Evolutionary conservation across 1,140 invertebrate species (phyloP).

Genomic region (Drosophila arizonae): DNA sequence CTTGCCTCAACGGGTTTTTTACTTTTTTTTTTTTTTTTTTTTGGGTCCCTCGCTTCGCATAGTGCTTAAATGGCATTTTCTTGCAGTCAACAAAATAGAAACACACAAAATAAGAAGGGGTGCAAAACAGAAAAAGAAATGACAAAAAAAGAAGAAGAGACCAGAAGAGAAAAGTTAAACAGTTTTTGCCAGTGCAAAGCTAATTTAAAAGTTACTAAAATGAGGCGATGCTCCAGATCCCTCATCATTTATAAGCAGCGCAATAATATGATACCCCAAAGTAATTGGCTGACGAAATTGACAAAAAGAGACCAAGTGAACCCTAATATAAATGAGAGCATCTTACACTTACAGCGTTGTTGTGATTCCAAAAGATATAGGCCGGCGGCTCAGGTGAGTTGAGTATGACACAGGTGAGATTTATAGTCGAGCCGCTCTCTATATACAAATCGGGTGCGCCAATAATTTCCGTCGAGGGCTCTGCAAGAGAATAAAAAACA

Average conservation of each 20-base stretch:
- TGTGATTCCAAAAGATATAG: conserved; percentile 97
- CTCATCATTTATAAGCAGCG: conserved; percentile 42
- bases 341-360: conserved; percentile 88
- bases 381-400: conserved; percentile 95
- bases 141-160: conserved; percentile 1
- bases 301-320: conserved; percentile 7
- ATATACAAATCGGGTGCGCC: conserved; percentile 95
- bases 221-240: conserved; percentile 58
- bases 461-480: conserved; percentile 94
- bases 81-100: conserved; percentile 46
- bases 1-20: conserved; percentile 52
- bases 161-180: conserved; percentile 32
- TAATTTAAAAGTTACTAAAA: conserved; percentile 81
- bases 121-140: conserved; percentile 26
- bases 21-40: conserved; percentile 56
- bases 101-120: conserved; percentile 24
- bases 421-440: conserved; percentile 95
- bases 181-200: conserved; percentile 57
- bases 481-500: conserved; percentile 84
- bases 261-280: conserved; percentile 61
- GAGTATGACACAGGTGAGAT: conserved; percentile 94
- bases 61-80: conserved; percentile 68
- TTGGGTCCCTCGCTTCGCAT: conserved; percentile 30
- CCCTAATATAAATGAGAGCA: conserved; percentile 13
- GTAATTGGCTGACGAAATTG: conserved; percentile 60